Base-by-base conservation (phyloP, 1,140 invertebrate species). In the Aphaenogaster ashmeadi region DNA sequence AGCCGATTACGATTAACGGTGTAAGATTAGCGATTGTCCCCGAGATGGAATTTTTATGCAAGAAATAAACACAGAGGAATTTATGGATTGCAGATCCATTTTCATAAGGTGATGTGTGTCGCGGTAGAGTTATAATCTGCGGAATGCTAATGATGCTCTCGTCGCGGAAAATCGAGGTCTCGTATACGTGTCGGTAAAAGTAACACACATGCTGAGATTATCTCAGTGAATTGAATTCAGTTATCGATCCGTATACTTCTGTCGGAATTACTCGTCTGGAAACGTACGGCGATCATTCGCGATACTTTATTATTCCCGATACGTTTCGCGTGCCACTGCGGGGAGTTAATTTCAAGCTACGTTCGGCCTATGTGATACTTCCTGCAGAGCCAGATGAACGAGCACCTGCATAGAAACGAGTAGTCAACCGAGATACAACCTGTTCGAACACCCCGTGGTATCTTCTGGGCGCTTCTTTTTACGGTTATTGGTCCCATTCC, bases 331-430 rank as follows among this genome's bases (percentile, higher is more conserved):
- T 58, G 69, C 69, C 56, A 38, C 18, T 38, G 67, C 41, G 41
- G 33, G 44, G 80, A 75, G 80, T 75, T 84, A 84, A 84, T 75
- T 84, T 75, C 54, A 84, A 84, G 69, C 41, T 74, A 60, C 80
- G 67, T 56, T 81, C 64, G 13, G 66, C 21, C 41, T 18, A 47
- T 72, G 80, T 38, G 80, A 84, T 84, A 75, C 80, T 84, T 84
- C 69, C 80, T 84, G 69, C 80, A 27, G 38, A 84, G 69, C 64
- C 67, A 84, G 69, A 60, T 75, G 69, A 41, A 74, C 69, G 69
- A 84, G 80, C 69, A 84, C 69, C 54, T 75, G 80, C 69, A 62
- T 84, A 60, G 69, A 75, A 50, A 62, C 80, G 69, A 47, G 69
- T 62, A 75, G 80, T 74, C 80, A 62, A 47, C 38, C 66, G 67